These are phyloP conservation scores for Hyperopisus bebe DNA, from an alignment of 2,113 vertebrate species.

Conservation along the genomic window DNA sequence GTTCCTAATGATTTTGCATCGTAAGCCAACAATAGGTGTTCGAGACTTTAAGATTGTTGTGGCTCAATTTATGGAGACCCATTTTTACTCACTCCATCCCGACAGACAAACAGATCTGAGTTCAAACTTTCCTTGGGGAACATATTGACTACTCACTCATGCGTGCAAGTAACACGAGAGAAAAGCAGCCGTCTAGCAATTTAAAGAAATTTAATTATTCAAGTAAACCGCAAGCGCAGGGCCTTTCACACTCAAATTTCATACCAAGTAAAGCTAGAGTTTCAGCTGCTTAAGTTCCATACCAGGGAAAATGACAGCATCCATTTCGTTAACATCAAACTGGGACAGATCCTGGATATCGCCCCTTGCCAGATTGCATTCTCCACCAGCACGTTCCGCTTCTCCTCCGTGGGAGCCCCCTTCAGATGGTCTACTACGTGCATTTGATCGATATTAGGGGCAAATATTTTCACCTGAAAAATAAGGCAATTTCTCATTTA, in stretches of 20 bases:
- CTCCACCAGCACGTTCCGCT: conserved; percentile 68
- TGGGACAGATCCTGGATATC: conserved; percentile 66
- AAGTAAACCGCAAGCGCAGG: neutral
- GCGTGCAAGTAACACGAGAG: neutral
- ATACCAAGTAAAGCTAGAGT: neutral
- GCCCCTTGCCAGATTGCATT: conserved; percentile 70
- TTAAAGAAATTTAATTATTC: neutral
- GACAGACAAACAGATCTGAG: neutral
- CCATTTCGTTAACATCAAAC: conserved; percentile 55
- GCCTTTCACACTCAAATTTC: neutral
- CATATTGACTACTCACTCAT: neutral
- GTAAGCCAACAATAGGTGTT: neutral
- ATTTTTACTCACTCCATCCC: neutral
- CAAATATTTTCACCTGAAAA: conserved; percentile 73
- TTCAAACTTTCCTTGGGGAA: neutral
- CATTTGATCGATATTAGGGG: conserved; percentile 74
- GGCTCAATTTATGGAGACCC: neutral
- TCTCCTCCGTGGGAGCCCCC: conserved; percentile 63
- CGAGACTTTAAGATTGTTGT: neutral
- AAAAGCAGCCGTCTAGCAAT: neutral
- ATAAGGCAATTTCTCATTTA: neutral
- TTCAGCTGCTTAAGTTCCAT: neutral
- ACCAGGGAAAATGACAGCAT: conserved; percentile 71
- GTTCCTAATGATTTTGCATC: neutral
- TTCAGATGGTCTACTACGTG: conserved; percentile 71